phyloP scores from a whole-genome alignment of 2,888 invertebrate species.

The Sarcophaga carnaria region DNA sequence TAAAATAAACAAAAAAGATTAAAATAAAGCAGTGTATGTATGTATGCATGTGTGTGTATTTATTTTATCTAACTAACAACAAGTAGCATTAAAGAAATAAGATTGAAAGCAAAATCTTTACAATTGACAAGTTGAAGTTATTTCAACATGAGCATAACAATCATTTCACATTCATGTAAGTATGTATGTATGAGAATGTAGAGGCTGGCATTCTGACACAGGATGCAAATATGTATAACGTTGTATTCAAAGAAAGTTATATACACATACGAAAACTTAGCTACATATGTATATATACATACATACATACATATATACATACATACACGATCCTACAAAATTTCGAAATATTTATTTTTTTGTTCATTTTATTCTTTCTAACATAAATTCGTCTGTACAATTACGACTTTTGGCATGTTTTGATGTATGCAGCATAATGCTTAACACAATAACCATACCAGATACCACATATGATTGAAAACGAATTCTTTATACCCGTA shows the following conservation, averaged over 20 bases:
- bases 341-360: neutral
- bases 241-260: slow-evolving; percentile 18
- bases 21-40: neutral
- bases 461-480: too few relatives aligned
- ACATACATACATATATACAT: neutral
- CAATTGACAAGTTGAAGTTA: slow-evolving; percentile 49
- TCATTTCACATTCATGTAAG: slow-evolving; percentile 3
- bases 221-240: neutral
- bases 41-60: neutral
- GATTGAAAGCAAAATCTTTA: slow-evolving; percentile 29
- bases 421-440: slow-evolving; percentile 44
- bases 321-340: neutral
- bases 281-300: slow-evolving; percentile 13
- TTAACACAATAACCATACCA: slow-evolving; percentile 40
- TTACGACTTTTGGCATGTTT: slow-evolving; percentile 52
- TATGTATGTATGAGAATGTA: neutral
- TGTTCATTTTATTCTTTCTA: neutral
- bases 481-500: too few relatives aligned
- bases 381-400: slow-evolving; percentile 23
- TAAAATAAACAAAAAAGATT: neutral
- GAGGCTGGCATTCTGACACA: neutral
- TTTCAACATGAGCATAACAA: slow-evolving; percentile 34
- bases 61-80: neutral
- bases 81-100: slow-evolving; percentile 15
- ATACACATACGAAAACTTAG: neutral